Conservation (phyloP, 2,797 vertebrate species). For the Channallabes apus region DNA sequence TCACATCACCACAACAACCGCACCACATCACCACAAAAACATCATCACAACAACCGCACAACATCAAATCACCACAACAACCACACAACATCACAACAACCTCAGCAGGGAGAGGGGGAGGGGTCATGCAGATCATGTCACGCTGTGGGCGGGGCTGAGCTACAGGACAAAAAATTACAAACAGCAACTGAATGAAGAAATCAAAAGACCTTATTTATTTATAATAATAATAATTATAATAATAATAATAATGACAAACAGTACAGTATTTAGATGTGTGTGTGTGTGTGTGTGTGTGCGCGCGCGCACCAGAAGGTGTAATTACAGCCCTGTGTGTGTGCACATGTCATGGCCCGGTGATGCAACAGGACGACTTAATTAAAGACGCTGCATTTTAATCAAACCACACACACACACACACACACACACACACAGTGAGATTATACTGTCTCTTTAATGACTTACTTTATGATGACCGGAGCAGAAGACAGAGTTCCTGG, state of each 20-base stretch:
- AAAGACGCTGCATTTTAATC: conserved; percentile 1
- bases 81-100: too few species aligned
- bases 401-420: not conserved
- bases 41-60: too few species aligned
- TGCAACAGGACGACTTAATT: conserved; percentile 11
- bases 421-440: not conserved
- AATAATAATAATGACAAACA: not conserved
- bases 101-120: not conserved
- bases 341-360: not conserved
- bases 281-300: not conserved
- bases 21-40: too few species aligned
- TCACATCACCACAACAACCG: too few species aligned
- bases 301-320: not conserved
- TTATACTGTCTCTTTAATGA: not conserved
- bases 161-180: not conserved
- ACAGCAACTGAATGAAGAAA: not conserved
- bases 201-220: not conserved
- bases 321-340: not conserved
- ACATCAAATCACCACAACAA: too few species aligned
- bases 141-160: not conserved
- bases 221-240: not conserved
- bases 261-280: not conserved
- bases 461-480: too few species aligned
- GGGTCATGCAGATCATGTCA: not conserved
- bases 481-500: too few species aligned